A percentile compares a stretch with the other conserved stretches of the same genome.
phyloP scores from a whole-genome alignment of 2,888 invertebrate species.

The Lapara coniferarum region DNA sequence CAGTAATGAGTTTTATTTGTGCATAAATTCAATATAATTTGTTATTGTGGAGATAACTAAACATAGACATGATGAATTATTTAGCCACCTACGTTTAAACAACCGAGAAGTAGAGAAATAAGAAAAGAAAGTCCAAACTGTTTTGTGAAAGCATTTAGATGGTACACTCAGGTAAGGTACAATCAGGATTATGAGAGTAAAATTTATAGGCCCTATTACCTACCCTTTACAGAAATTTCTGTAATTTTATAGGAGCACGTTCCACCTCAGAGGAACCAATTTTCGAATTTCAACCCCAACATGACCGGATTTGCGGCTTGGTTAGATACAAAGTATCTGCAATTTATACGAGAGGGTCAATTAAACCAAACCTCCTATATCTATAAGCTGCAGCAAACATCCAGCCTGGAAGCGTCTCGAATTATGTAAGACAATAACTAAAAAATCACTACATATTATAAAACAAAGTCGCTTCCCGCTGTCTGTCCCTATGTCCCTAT shows the following conservation, averaged over 20 bases:
- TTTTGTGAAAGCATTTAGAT: conserved; percentile 72
- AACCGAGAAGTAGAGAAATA: conserved; percentile 30
- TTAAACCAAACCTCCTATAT: conserved; percentile 30
- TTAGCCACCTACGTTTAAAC: conserved; percentile 18
- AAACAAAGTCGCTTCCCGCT: too few relatives aligned
- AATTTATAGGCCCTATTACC: not conserved
- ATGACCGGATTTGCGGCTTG: conserved; percentile 62
- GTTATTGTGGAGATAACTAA: not conserved
- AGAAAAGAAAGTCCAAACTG: conserved; percentile 57
- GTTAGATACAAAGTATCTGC: conserved; percentile 68
- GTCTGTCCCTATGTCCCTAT: too few relatives aligned
- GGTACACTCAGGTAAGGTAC: conserved; percentile 74
- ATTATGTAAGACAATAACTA: not conserved
- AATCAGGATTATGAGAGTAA: not conserved
- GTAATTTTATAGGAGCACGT: conserved; percentile 43
- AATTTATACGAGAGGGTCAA: conserved; percentile 53
- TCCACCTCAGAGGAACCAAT: conserved; percentile 29
- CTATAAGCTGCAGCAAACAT: conserved; percentile 40
- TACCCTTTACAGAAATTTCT: not conserved
- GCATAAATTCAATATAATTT: too few relatives aligned
- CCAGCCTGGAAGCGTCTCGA: conserved; percentile 33
- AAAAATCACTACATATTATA: too few relatives aligned
- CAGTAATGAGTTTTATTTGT: too few relatives aligned
- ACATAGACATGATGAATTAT: conserved; percentile 1
- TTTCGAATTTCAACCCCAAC: conserved; percentile 36